Conservation (phyloP, 2,888 invertebrate species). For the Tetheella fluctuosa region DNA sequence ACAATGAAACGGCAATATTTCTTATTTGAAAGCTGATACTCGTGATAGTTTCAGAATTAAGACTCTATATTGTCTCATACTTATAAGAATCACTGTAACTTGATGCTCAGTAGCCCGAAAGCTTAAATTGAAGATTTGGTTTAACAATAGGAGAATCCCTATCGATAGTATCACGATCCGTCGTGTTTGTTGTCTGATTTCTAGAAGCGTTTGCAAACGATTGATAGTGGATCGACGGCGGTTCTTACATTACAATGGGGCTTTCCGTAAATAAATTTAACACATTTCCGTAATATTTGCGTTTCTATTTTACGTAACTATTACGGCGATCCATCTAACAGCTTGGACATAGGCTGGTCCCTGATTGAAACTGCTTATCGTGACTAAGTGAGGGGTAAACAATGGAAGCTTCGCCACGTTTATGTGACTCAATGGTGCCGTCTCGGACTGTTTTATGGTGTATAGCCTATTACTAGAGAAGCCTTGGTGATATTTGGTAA, state of each 20-base stretch:
- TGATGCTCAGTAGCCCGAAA: background rate
- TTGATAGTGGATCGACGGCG: constrained; percentile 41
- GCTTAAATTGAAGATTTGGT: background rate
- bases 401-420: constrained; percentile 45
- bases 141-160: background rate
- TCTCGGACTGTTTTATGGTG: constrained; percentile 40
- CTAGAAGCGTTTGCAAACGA: constrained; percentile 19
- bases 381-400: constrained; percentile 57
- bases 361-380: constrained; percentile 35
- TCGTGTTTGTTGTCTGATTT: constrained; percentile 20
- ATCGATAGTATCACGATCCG: constrained; percentile 20
- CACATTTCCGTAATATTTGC: constrained; percentile 57
- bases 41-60: background rate
- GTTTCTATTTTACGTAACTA: constrained; percentile 57
- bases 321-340: constrained; percentile 38
- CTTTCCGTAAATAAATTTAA: constrained; percentile 41
- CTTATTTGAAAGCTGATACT: background rate
- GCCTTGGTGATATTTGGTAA: constrained; percentile 55
- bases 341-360: constrained; percentile 20
- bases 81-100: background rate
- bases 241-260: constrained; percentile 36
- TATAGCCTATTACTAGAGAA: constrained; percentile 30
- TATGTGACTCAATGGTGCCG: constrained; percentile 53
- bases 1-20: background rate
- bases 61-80: background rate